Evolutionary conservation across 2,797 vertebrate genomes (phyloP).

Genomic region (Sebastes flavidus): DNA sequence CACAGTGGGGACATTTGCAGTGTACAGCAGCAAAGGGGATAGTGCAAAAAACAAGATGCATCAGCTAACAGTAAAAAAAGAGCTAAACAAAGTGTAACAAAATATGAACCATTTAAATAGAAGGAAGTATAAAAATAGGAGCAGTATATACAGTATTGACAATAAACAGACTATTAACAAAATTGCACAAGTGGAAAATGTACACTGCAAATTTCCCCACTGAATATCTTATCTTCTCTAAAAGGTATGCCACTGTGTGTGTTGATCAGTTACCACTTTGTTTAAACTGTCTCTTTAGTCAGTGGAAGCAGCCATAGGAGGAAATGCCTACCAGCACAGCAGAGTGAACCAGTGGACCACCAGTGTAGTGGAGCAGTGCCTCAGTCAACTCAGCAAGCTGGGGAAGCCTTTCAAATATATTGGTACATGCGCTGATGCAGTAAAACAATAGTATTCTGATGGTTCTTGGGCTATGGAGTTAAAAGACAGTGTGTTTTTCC

Average conservation of each 20-base stretch:
- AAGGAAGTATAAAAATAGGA: no score
- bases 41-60: no score
- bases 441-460: neutral
- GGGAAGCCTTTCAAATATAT: slow-evolving; percentile 97
- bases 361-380: slow-evolving; percentile 90
- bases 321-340: slow-evolving; percentile 91
- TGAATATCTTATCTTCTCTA: no score
- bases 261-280: neutral
- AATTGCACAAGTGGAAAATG: no score
- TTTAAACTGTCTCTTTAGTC: slow-evolving; percentile 75
- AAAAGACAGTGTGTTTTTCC: neutral
- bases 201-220: no score
- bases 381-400: slow-evolving; percentile 93
- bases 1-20: no score
- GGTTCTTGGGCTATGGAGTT: neutral
- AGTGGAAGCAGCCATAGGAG: slow-evolving; percentile 90
- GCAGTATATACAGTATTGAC: no score
- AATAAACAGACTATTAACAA: no score
- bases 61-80: no score
- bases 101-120: no score
- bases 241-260: neutral
- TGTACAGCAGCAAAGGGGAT: no score
- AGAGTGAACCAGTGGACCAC: slow-evolving; percentile 94
- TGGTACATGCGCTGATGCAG: slow-evolving; percentile 72
- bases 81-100: no score